These are phyloP conservation scores for Eclectus roratus DNA, from an alignment of 2,113 vertebrate genomes.

Conservation along the genomic window DNA sequence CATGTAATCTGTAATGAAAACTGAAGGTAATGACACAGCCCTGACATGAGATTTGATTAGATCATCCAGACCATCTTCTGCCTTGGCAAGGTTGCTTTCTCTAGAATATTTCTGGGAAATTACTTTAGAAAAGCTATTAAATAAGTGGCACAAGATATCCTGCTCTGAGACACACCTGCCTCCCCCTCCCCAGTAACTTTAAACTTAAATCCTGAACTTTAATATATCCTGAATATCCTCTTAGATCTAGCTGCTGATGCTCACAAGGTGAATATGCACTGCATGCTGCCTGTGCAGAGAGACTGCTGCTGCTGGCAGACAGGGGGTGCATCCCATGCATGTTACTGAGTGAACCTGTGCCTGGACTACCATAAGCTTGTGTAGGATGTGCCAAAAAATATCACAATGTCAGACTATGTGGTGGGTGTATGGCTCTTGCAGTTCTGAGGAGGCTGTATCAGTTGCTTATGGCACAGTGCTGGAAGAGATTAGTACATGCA, in stretches of 20 bases:
- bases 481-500: not conserved
- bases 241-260: not conserved
- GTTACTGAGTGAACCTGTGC: not conserved
- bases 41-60: not conserved
- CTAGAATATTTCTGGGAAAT: not conserved
- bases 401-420: fast-evolving
- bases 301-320: not conserved
- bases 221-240: not conserved
- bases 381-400: not conserved
- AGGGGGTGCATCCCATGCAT: fast-evolving
- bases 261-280: fast-evolving
- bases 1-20: not conserved
- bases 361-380: not conserved
- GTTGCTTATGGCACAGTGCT: not conserved
- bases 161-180: not conserved
- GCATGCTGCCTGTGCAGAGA: not conserved
- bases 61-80: not conserved
- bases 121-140: not conserved
- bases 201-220: not conserved
- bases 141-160: not conserved
- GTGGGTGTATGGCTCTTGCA: fast-evolving
- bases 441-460: not conserved
- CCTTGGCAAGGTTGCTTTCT: not conserved
- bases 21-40: not conserved
- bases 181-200: fast-evolving